These are phyloP conservation scores for Leptura quadrifasciata DNA, from an alignment of 2,888 invertebrate species.

Conservation along the genomic window DNA sequence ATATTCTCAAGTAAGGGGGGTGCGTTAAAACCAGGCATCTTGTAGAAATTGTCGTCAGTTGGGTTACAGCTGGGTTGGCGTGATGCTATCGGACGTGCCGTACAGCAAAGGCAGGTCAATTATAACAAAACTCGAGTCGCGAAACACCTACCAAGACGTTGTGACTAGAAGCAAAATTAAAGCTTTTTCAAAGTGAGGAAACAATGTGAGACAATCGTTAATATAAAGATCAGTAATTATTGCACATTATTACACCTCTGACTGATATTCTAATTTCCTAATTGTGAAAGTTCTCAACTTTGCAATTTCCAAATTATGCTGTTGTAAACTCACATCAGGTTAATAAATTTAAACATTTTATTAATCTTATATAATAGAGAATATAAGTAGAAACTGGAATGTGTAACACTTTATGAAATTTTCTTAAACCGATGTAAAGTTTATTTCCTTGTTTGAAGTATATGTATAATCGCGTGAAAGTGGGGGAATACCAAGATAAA, in stretches of 20 bases:
- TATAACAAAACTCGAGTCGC: too few species aligned
- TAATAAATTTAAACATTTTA: constrained; percentile 15
- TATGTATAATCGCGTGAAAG: not conserved
- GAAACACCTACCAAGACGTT: too few species aligned
- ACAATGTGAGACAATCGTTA: not conserved
- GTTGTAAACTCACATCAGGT: not conserved
- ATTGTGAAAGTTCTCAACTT: constrained; percentile 14
- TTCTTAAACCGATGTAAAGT: not conserved
- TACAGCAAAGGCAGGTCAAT: too few species aligned
- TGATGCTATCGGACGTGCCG: too few species aligned
- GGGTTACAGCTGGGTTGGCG: too few species aligned
- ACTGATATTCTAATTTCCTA: constrained; percentile 11
- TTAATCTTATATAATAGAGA: constrained; percentile 19
- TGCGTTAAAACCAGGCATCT: too few species aligned
- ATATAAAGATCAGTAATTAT: not conserved
- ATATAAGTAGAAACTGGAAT: constrained; percentile 20
- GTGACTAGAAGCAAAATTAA: too few species aligned
- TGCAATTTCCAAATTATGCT: constrained; percentile 10
- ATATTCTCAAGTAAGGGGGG: too few species aligned
- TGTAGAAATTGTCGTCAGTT: too few species aligned
- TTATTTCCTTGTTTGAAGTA: constrained; percentile 7
- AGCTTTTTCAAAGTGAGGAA: not conserved
- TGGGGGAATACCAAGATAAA: not conserved
- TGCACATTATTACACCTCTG: not conserved
- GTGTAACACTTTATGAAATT: constrained; percentile 12